A percentile compares a stretch with the other conserved stretches of the same genome.
phyloP scores from a whole-genome alignment of 1,140 invertebrate genomes.

The Melipona quadrifasciata region DNA sequence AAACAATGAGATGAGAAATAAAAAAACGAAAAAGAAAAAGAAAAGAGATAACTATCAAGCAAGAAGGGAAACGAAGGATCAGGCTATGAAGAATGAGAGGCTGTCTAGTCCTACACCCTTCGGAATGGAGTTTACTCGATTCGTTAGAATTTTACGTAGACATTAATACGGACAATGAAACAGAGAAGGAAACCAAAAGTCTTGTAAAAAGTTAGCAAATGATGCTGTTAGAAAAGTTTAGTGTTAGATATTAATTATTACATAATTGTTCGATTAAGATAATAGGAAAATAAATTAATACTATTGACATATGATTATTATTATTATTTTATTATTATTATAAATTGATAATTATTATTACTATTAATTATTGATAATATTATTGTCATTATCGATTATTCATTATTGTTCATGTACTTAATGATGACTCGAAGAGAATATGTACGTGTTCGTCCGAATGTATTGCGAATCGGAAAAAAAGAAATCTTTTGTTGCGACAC shows the following conservation, averaged over 20 bases:
- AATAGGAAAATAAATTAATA: constrained; percentile 72
- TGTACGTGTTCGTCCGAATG: constrained; percentile 40
- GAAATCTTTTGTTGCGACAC: constrained; percentile 26
- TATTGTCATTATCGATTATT: constrained; percentile 69
- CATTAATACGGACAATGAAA: constrained; percentile 34
- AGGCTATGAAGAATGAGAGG: constrained; percentile 74
- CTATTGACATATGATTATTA: constrained; percentile 69
- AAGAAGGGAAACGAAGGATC: constrained; percentile 54
- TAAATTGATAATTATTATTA: constrained; percentile 63
- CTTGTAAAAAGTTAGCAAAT: constrained; percentile 60
- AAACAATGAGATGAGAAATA: constrained; percentile 23
- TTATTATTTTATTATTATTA: constrained; percentile 73
- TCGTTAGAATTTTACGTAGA: constrained; percentile 66
- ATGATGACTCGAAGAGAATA: constrained; percentile 26
- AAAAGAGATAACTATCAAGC: constrained; percentile 49
- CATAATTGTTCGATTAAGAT: constrained; percentile 61
- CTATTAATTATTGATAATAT: constrained; percentile 72
- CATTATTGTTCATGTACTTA: constrained; percentile 67
- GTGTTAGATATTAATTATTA: constrained; percentile 74
- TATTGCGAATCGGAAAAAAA: constrained; percentile 24
- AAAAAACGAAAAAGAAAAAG: background rate
- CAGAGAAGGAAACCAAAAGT: constrained; percentile 56
- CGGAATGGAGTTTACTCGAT: constrained; percentile 64
- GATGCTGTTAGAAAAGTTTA: constrained; percentile 46
- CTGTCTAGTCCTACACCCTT: constrained; percentile 80